phyloP scores from a whole-genome alignment of 2,797 vertebrate genomes.

The Pelochelys cantorii region DNA sequence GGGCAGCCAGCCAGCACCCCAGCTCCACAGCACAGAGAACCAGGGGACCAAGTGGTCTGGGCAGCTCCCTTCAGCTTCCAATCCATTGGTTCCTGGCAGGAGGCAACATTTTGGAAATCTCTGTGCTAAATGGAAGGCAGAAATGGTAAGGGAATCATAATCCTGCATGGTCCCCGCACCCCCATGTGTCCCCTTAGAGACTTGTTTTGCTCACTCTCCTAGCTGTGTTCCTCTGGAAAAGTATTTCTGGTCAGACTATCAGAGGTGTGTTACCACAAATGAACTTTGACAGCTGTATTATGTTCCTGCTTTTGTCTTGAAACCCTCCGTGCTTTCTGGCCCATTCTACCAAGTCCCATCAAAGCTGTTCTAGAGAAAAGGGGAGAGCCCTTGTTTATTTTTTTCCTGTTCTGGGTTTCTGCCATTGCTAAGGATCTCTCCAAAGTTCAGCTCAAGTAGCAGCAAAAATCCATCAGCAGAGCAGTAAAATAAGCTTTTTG shows the following conservation, averaged over 20 bases:
- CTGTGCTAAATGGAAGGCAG: no score
- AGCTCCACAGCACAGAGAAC: no score
- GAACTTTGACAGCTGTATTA: not conserved
- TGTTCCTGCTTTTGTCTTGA: conserved; percentile 35
- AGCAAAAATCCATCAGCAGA: not conserved
- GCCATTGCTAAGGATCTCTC: conserved; percentile 19
- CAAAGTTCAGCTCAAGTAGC: not conserved
- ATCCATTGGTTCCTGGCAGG: no score
- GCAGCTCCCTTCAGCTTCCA: no score
- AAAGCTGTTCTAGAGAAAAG: conserved; percentile 31
- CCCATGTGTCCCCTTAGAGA: no score
- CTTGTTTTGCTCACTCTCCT: not conserved
- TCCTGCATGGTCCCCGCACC: no score
- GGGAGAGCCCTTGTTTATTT: not conserved
- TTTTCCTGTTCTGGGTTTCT: not conserved
- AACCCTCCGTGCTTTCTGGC: not conserved
- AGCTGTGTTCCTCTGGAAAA: not conserved
- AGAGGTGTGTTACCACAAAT: conserved; percentile 4
- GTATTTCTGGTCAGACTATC: conserved; percentile 11
- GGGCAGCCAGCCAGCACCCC: no score
- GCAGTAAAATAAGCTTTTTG: not conserved
- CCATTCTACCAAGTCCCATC: conserved; percentile 17
- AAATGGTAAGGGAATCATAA: no score
- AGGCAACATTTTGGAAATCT: no score
- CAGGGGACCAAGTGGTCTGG: no score